phyloP scores from a whole-genome alignment of 2,888 invertebrate species.

The Torymus auratus region DNA sequence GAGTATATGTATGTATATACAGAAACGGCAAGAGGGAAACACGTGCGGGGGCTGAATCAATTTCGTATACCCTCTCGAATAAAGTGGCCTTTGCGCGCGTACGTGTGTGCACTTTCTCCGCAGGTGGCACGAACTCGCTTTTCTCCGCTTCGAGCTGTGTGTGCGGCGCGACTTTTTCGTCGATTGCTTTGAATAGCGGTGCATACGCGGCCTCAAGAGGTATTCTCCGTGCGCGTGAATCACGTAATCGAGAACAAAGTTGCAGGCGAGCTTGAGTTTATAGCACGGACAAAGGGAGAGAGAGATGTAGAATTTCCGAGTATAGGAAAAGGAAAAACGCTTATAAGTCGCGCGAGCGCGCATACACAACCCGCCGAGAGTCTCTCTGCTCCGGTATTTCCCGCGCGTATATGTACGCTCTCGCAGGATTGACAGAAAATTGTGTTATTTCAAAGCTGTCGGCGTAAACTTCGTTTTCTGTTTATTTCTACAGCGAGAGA shows the following conservation, averaged over 20 bases:
- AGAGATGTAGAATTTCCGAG: not conserved
- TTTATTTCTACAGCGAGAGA: not conserved
- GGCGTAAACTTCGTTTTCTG: not conserved
- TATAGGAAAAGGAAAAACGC: not conserved
- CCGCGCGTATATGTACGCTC: no score
- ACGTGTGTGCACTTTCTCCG: conserved; percentile 14
- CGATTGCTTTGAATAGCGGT: not conserved
- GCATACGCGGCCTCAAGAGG: conserved; percentile 4
- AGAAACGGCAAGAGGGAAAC: no score
- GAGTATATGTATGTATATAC: no score
- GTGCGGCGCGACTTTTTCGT: not conserved
- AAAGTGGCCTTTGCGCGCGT: conserved; percentile 8
- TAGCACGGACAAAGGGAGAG: conserved; percentile 7
- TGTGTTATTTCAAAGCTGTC: not conserved
- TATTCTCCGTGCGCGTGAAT: conserved; percentile 28
- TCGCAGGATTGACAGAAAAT: not conserved
- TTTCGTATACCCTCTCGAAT: no score
- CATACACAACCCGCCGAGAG: not conserved
- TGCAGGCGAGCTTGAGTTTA: not conserved
- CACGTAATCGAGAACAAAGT: conserved; percentile 37
- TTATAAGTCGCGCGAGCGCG: not conserved
- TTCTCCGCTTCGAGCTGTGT: not conserved
- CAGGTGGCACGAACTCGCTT: conserved; percentile 1
- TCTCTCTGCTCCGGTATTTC: no score
- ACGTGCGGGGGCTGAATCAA: no score